A percentile compares a stretch with the other conserved stretches of the same genome.
Conservation (phyloP, 2,113 vertebrate genomes). For the Nipponia nippon region DNA sequence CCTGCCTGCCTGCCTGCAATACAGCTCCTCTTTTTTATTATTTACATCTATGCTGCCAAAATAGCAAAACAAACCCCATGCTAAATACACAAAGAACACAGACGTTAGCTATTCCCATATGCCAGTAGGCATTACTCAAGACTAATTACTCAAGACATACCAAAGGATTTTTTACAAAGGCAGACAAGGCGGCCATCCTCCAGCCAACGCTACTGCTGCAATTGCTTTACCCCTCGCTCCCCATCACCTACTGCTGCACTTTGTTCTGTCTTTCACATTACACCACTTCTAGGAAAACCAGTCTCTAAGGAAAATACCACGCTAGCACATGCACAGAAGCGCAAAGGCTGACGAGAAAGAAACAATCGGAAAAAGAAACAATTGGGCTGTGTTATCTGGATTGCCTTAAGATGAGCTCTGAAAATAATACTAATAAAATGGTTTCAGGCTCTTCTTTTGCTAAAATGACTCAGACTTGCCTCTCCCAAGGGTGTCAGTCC, state of each 20-base stretch:
- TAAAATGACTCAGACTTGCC: neutral
- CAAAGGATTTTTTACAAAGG: neutral
- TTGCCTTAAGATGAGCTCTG: neutral
- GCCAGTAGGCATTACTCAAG: too few relatives aligned
- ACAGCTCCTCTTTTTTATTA: accelerated
- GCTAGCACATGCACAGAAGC: neutral
- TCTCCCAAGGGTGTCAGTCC: neutral
- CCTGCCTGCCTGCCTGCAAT: neutral
- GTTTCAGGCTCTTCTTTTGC: neutral
- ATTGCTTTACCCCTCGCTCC: neutral
- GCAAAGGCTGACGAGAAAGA: neutral
- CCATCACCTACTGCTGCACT: neutral
- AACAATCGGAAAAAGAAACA: neutral
- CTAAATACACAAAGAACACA: neutral
- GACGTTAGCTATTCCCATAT: accelerated
- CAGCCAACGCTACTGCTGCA: accelerated
- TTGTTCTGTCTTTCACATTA: neutral
- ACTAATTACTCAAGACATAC: neutral
- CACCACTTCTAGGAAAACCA: neutral
- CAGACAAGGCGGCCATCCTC: neutral
- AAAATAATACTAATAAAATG: neutral
- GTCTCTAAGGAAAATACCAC: neutral
- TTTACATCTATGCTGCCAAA: neutral
- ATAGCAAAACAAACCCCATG: accelerated
- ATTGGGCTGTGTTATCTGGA: neutral